A percentile compares a stretch with the other conserved stretches of the same genome.
phyloP scores from a whole-genome alignment of 2,797 vertebrate species.

The Thaleichthys pacificus region DNA sequence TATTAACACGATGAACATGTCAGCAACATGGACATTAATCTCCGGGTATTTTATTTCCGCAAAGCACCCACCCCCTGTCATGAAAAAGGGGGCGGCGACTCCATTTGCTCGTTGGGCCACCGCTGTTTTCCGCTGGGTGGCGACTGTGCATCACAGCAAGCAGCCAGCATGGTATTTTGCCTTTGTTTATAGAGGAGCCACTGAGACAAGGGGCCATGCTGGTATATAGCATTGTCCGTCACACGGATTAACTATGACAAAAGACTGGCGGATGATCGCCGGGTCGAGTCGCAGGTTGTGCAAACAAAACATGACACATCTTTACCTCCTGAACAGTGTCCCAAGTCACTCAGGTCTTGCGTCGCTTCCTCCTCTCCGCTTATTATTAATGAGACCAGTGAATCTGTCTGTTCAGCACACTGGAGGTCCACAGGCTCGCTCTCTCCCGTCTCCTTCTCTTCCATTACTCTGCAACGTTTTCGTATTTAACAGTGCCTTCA shows the following conservation, averaged over 20 bases:
- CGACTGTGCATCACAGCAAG: constrained; percentile 40
- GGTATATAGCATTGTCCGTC: constrained; percentile 74
- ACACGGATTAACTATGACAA: constrained; percentile 71
- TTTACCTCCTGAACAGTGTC: constrained; percentile 70
- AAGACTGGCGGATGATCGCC: constrained; percentile 42
- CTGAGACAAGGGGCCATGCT: constrained; percentile 80
- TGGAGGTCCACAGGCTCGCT: constrained; percentile 66
- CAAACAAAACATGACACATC: constrained; percentile 39
- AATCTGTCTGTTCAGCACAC: constrained; percentile 67
- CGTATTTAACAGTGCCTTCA: constrained; percentile 27
- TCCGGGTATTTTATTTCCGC: constrained; percentile 22
- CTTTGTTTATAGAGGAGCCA: constrained; percentile 84
- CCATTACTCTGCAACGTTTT: constrained; percentile 65
- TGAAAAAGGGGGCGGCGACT: constrained; percentile 36
- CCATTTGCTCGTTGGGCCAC: constrained; percentile 16
- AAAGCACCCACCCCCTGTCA: constrained; percentile 14
- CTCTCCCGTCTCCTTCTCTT: constrained; percentile 61
- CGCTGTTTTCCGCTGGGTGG: constrained; percentile 48
- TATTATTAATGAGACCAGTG: constrained; percentile 77
- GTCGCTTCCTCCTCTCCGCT: constrained; percentile 74
- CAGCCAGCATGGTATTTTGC: constrained; percentile 71
- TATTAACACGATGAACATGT: neutral
- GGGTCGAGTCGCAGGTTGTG: constrained; percentile 52
- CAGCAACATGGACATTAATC: neutral
- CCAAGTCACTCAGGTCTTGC: constrained; percentile 59